Evolutionary conservation across 1,140 invertebrate genomes (phyloP), one percentile per base, ranked within the genome.

Genomic region (Tribolium castaneum): DNA sequence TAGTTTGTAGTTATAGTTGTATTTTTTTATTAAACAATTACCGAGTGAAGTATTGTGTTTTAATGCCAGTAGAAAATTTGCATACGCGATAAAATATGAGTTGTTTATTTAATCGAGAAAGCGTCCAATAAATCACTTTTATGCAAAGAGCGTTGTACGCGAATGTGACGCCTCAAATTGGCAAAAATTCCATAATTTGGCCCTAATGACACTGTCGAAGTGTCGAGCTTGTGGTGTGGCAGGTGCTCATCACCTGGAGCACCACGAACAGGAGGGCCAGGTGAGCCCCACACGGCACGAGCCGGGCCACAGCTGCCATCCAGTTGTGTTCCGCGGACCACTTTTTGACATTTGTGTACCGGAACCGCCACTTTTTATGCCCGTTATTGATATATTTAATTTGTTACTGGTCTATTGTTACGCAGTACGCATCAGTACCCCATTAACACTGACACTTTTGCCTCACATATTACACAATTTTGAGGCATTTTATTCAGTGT

Each of bases 181-280:
- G 6, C 25, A 30, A 30, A 30, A 30, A 30, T 30, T 30, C 5
- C 25, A 30, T 30, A 30, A 30, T 30, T 30, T 30, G 25, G 25
- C 0, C 25, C 6, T 30, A 30, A 30, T 30, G 25, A 30, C 25
- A 30, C 25, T 14, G 66, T 9, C 19, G 30, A 73, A 73, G 71
- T 73, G 71, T 73, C 39, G 71, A 54, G 52, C 70, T 73, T 54
- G 70, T 12, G 66, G 35, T 72, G 19, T 50, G 71, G 75, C 78
- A 80, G 78, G 78, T 80, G 78, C 72, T 35, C 75, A 51, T 80
- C 78, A 80, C 78, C 78, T 80, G 78, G 78, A 76, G 78, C 70
- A 45, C 75, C 75, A 62, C 54, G 78, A 77, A 77, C 78, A 80
- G 78, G 75, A 77, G 75, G 78, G 75, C 78, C 78, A 80, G 78